Evolutionary conservation across 2,797 vertebrate species (phyloP).

Genomic region (Periparus ater): DNA sequence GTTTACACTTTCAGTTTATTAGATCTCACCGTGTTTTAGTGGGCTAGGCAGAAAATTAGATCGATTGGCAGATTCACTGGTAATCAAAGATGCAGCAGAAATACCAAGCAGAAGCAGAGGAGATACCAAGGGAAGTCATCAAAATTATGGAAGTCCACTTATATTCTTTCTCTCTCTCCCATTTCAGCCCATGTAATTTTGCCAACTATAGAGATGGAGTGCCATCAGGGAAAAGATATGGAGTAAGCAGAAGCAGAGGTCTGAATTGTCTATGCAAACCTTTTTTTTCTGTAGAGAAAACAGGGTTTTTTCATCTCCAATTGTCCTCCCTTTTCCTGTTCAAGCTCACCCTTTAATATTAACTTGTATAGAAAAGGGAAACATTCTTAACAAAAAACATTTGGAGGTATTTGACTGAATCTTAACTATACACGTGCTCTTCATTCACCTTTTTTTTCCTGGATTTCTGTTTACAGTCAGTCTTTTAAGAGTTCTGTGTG

Average conservation of each 20-base stretch:
- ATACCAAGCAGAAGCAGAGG: neutral
- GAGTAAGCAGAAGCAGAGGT: neutral
- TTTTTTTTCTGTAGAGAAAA: neutral
- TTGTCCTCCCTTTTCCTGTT: neutral
- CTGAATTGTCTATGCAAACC: neutral
- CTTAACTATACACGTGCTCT: neutral
- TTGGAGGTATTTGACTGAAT: neutral
- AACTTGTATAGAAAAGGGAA: neutral
- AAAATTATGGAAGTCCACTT: neutral
- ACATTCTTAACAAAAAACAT: neutral
- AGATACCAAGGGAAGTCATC: neutral
- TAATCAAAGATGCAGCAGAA: neutral
- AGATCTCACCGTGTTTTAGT: neutral
- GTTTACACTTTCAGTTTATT: neutral
- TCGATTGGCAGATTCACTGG: neutral
- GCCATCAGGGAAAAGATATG: neutral
- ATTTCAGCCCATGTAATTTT: neutral
- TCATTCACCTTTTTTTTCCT: neutral
- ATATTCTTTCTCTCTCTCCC: neutral
- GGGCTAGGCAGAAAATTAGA: neutral
- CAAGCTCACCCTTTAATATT: neutral
- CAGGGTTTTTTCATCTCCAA: neutral
- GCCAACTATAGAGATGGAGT: neutral
- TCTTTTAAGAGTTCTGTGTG: neutral
- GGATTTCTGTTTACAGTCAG: neutral